phyloP scores from a whole-genome alignment of 2,888 invertebrate genomes.

The Eumerus sabulonum region DNA sequence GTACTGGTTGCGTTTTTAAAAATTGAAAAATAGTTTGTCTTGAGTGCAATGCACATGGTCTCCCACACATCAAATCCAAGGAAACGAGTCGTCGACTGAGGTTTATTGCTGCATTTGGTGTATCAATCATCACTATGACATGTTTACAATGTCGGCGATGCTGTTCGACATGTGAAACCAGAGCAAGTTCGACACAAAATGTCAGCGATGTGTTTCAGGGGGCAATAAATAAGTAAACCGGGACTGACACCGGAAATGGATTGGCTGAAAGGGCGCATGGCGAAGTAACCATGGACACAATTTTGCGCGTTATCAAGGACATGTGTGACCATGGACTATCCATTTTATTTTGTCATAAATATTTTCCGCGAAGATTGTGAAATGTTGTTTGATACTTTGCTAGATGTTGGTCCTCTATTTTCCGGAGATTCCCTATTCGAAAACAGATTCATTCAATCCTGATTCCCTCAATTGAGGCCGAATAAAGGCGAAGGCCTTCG shows the following conservation, averaged over 20 bases:
- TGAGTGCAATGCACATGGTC: too few species aligned
- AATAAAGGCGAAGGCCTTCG: conserved; percentile 4
- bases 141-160: conserved; percentile 62
- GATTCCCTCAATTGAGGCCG: conserved; percentile 27
- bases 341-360: conserved; percentile 67
- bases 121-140: conserved; percentile 44
- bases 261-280: conserved; percentile 37
- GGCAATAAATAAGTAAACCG: conserved; percentile 62
- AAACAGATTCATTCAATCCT: conserved; percentile 49
- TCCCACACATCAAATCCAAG: too few species aligned
- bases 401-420: conserved; percentile 30
- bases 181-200: conserved; percentile 53
- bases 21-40: conserved; percentile 12
- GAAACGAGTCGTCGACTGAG: conserved; percentile 14
- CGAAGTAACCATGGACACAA: too few species aligned
- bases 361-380: conserved; percentile 39
- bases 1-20: not conserved
- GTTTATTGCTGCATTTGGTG: conserved; percentile 51
- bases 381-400: conserved; percentile 12
- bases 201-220: conserved; percentile 54
- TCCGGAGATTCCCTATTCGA: conserved; percentile 40
- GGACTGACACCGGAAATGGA: conserved; percentile 61
- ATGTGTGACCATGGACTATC: conserved; percentile 52
- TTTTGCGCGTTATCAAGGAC: conserved; percentile 41
- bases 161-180: conserved; percentile 2